phyloP scores from a whole-genome alignment of 2,888 invertebrate genomes.

The Agrochola macilenta region DNA sequence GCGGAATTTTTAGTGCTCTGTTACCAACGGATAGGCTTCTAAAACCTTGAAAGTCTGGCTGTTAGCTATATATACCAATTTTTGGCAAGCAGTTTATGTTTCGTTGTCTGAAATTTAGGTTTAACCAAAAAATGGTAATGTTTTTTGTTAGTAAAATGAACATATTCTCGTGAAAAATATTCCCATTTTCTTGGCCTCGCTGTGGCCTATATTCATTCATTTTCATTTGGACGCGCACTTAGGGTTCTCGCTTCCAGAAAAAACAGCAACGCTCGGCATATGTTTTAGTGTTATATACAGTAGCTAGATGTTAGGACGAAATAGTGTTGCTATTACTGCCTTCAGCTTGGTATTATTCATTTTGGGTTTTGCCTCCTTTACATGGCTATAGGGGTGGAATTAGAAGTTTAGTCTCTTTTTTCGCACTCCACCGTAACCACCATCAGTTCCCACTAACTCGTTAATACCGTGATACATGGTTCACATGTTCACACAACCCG shows the following conservation, averaged over 20 bases:
- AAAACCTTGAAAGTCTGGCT: slow-evolving; percentile 59
- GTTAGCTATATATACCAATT: slow-evolving; percentile 18
- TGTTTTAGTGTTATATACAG: slow-evolving; percentile 47
- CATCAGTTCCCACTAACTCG: slow-evolving; percentile 15
- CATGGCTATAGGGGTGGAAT: neutral
- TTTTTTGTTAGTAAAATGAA: slow-evolving; percentile 46
- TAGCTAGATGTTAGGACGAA: slow-evolving; percentile 25
- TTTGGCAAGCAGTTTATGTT: slow-evolving; percentile 37
- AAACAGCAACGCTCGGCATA: slow-evolving; percentile 35
- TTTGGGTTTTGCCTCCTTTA: neutral
- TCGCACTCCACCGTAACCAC: neutral
- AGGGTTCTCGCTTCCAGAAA: slow-evolving; percentile 40
- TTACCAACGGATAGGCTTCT: slow-evolving; percentile 39
- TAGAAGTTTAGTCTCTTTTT: neutral
- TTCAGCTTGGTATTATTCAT: slow-evolving; percentile 16
- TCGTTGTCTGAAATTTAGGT: slow-evolving; percentile 39
- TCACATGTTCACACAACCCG: slow-evolving; percentile 10
- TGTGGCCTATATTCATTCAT: slow-evolving; percentile 57
- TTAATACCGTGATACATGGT: neutral
- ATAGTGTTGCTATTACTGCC: slow-evolving; percentile 15
- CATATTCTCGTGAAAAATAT: slow-evolving; percentile 53
- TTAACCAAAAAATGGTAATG: slow-evolving; percentile 33
- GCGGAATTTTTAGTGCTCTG: slow-evolving; percentile 54
- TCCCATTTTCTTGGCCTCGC: slow-evolving; percentile 51
- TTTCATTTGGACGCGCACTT: slow-evolving; percentile 58